Percentiles rank a stretch among this genome's conserved stretches.
These are phyloP conservation scores for Thamnophis sirtalis DNA, from an alignment of 2,113 vertebrate species.

Conservation along the genomic window DNA sequence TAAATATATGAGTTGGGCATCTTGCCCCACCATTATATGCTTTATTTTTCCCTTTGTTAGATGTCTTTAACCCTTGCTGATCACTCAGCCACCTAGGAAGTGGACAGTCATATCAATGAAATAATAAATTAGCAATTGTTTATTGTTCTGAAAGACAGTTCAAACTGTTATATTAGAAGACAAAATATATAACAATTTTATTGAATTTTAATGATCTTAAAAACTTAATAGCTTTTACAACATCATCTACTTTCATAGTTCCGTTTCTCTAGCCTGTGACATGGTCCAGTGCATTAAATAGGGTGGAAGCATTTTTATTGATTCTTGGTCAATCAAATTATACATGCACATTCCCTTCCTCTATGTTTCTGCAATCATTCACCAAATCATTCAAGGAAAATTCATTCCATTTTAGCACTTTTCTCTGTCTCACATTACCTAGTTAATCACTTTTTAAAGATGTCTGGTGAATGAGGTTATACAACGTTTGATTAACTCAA, in stretches of 20 bases:
- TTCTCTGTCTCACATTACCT: not conserved
- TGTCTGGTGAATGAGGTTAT: not conserved
- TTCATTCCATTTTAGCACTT: not conserved
- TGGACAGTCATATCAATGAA: not conserved
- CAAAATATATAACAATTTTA: not conserved
- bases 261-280: not conserved
- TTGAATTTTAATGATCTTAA: not conserved
- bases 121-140: not conserved
- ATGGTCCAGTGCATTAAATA: not conserved
- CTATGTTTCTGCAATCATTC: not conserved
- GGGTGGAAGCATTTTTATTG: not conserved
- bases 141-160: not conserved
- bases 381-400: not conserved
- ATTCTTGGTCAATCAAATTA: not conserved
- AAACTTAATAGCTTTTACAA: not conserved
- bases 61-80: not conserved
- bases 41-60: not conserved
- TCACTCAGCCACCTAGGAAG: not conserved
- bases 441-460: not conserved
- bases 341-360: not conserved
- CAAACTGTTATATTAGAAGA: not conserved
- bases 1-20: not conserved
- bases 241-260: not conserved
- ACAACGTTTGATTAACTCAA: not conserved
- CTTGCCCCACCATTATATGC: not conserved